Conservation (phyloP, 2,888 invertebrate species). For the Heterodera filipjevi region DNA sequence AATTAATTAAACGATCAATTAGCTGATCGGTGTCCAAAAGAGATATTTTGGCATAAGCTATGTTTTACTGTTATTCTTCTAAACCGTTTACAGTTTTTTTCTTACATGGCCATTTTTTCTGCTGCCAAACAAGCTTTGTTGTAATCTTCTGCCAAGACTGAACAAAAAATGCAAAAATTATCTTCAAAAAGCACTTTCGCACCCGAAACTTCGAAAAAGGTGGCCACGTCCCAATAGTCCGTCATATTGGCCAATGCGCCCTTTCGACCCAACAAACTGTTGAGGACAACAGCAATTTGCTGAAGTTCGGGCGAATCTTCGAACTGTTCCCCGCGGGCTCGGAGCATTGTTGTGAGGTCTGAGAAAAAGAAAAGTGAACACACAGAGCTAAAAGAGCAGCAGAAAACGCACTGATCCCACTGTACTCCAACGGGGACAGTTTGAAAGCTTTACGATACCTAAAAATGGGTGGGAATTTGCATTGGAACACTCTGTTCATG, state of each 20-base stretch:
- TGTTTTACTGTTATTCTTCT: too few relatives aligned
- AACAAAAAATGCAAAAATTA: background rate
- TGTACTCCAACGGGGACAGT: conserved; percentile 97
- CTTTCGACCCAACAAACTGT: conserved; percentile 95
- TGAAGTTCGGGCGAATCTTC: conserved; percentile 70
- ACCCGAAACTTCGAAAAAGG: conserved; percentile 73
- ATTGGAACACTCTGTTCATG: background rate
- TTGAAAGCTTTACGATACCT: conserved; percentile 76
- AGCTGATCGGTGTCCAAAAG: too few relatives aligned
- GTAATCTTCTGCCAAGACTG: conserved; percentile 91
- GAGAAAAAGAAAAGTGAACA: background rate
- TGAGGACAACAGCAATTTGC: conserved; percentile 81
- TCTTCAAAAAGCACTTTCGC: background rate
- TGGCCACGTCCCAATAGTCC: conserved; percentile 99
- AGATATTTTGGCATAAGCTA: too few relatives aligned
- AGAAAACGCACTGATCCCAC: conserved; percentile 77
- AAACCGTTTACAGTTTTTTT: too few relatives aligned
- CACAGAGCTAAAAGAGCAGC: background rate
- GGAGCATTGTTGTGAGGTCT: conserved; percentile 88
- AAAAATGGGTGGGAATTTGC: background rate
- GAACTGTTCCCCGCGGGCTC: conserved; percentile 94
- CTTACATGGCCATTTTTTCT: conserved; percentile 70
- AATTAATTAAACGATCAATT: conserved; percentile 19
- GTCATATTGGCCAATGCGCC: conserved; percentile 87
- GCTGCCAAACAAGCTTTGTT: conserved; percentile 94